Conservation (phyloP, 2,113 vertebrate genomes). For the Ammodytes dubius region DNA sequence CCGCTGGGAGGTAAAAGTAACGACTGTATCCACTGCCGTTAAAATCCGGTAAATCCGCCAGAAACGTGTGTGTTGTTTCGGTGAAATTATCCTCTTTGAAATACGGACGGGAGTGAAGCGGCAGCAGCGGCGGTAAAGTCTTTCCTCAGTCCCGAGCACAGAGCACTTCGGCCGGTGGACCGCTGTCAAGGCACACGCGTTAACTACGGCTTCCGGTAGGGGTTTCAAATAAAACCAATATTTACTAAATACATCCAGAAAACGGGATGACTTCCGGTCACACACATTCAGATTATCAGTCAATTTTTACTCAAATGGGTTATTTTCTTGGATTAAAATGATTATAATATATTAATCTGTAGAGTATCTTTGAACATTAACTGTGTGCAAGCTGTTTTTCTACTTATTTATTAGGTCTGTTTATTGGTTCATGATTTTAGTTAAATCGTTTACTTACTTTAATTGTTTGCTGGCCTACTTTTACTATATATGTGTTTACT, state of each 20-base stretch:
- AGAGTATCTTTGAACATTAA: too few relatives aligned
- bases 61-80: constrained; percentile 6
- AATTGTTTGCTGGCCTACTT: too few relatives aligned
- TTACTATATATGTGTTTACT: too few relatives aligned
- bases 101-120: not conserved
- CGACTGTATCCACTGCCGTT: not conserved
- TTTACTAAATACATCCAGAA: not conserved
- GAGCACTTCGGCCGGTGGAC: constrained; percentile 58
- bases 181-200: not conserved
- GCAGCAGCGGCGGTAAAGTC: constrained; percentile 59
- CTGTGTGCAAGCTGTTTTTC: too few relatives aligned
- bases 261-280: constrained; percentile 38
- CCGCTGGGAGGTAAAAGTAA: constrained; percentile 6
- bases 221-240: constrained; percentile 43
- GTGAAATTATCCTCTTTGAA: not conserved
- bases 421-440: too few relatives aligned
- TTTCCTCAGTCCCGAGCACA: constrained; percentile 35
- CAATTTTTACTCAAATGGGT: not conserved
- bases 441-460: too few relatives aligned
- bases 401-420: too few relatives aligned
- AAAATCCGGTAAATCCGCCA: not conserved
- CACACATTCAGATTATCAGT: not conserved
- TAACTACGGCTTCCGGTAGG: not conserved
- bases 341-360: too few relatives aligned
- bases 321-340: not conserved